phyloP scores from a whole-genome alignment of 1,140 invertebrate species.

The Drosophila prosaltans region DNA sequence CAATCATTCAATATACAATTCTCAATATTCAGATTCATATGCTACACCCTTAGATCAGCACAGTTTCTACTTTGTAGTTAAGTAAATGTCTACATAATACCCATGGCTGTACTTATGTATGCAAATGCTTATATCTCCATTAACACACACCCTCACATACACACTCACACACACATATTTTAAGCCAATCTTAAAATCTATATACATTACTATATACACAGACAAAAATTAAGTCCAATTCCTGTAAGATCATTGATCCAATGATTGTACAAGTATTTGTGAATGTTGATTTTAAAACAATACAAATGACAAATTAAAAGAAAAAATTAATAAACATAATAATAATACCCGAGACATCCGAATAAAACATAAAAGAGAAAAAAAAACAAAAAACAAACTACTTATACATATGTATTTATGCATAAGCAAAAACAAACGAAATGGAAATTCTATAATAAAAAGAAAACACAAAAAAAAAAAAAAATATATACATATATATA shows the following conservation, averaged over 20 bases:
- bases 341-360: slow-evolving; percentile 15
- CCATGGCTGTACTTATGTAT: slow-evolving; percentile 7
- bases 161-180: slow-evolving; percentile 39
- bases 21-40: slow-evolving; percentile 26
- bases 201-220: slow-evolving; percentile 17
- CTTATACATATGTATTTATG: slow-evolving; percentile 48
- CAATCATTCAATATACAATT: slow-evolving; percentile 3
- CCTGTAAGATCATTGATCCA: slow-evolving; percentile 66
- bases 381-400: slow-evolving; percentile 45
- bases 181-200: slow-evolving; percentile 31
- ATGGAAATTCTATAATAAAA: slow-evolving; percentile 73
- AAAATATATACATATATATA: slow-evolving; percentile 41
- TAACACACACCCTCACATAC: slow-evolving; percentile 1
- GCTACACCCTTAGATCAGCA: slow-evolving; percentile 15
- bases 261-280: slow-evolving; percentile 62
- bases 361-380: slow-evolving; percentile 31
- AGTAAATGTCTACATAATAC: slow-evolving; percentile 24
- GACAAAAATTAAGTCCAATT: slow-evolving; percentile 37
- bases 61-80: slow-evolving; percentile 26
- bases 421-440: slow-evolving; percentile 63
- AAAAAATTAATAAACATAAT: slow-evolving; percentile 44
- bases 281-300: slow-evolving; percentile 72
- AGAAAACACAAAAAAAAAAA: slow-evolving; percentile 50
- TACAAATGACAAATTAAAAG: slow-evolving; percentile 15
- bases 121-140: slow-evolving; percentile 12